phyloP scores from a whole-genome alignment of 2,797 vertebrate genomes.

The Pogoniulus pusillus region DNA sequence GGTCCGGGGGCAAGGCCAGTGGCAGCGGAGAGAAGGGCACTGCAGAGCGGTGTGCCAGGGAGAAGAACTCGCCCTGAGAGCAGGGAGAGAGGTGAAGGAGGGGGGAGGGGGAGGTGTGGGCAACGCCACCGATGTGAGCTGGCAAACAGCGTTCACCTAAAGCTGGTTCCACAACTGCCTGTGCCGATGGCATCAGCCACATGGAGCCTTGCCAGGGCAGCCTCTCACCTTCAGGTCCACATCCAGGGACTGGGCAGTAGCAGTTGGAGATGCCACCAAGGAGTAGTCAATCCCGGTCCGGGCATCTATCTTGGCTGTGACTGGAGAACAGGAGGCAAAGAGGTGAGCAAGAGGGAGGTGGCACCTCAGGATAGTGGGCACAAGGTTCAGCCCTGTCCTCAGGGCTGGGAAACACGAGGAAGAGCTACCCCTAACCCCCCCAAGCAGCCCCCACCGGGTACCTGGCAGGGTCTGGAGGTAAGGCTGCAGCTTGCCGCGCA shows the following conservation, averaged over 20 bases:
- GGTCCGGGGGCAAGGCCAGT: constrained; percentile 56
- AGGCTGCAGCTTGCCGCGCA: constrained; percentile 26
- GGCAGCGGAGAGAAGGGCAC: constrained; percentile 22
- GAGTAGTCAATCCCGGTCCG: constrained; percentile 67
- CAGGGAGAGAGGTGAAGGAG: neutral
- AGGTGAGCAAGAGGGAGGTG: neutral
- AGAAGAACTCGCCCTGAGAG: constrained; percentile 75
- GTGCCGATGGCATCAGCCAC: neutral
- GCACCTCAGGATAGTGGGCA: neutral
- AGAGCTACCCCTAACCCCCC: neutral
- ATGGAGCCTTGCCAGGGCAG: neutral
- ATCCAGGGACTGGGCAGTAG: constrained; percentile 28
- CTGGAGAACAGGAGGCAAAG: constrained; percentile 12
- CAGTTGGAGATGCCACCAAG: constrained; percentile 58
- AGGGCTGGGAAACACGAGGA: accelerated
- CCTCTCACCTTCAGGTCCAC: constrained; percentile 72
- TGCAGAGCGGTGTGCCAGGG: neutral
- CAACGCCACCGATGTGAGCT: neutral
- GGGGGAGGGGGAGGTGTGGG: neutral
- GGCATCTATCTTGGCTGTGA: constrained; percentile 61
- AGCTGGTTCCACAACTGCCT: neutral
- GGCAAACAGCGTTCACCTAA: neutral
- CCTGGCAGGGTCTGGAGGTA: constrained; percentile 74
- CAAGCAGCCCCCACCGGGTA: neutral
- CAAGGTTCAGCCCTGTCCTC: neutral